phyloP scores from a whole-genome alignment of 2,797 vertebrate genomes.

The Aeoliscus strigatus region DNA sequence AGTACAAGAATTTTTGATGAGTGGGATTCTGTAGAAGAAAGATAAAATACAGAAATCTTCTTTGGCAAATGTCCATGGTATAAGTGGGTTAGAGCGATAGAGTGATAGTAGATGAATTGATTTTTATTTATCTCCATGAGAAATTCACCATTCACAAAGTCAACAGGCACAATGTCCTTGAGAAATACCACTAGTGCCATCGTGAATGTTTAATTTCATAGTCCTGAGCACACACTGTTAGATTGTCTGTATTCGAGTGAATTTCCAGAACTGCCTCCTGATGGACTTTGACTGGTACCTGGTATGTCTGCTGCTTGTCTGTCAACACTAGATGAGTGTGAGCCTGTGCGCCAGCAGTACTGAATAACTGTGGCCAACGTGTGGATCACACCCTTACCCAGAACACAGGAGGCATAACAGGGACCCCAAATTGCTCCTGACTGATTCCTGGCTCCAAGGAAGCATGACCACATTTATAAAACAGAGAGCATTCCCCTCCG shows the following conservation, averaged over 20 bases:
- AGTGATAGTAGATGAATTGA: too few relatives aligned
- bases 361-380: constrained; percentile 51
- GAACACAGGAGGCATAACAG: constrained; percentile 32
- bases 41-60: too few relatives aligned
- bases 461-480: constrained; percentile 46
- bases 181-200: not conserved
- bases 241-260: constrained; percentile 37
- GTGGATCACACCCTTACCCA: constrained; percentile 42
- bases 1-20: too few relatives aligned
- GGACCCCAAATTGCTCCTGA: constrained; percentile 44
- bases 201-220: constrained; percentile 8
- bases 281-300: constrained; percentile 65
- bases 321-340: constrained; percentile 65
- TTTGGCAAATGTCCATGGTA: too few relatives aligned
- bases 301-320: constrained; percentile 65
- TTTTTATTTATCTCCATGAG: too few relatives aligned
- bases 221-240: constrained; percentile 7
- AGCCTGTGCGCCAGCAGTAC: constrained; percentile 41
- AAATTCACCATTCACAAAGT: too few relatives aligned
- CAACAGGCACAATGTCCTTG: not conserved
- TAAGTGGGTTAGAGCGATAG: too few relatives aligned
- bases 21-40: too few relatives aligned
- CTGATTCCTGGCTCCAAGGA: constrained; percentile 42
- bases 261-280: constrained; percentile 53
- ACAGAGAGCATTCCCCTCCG: constrained; percentile 43